These are phyloP conservation scores for Dryococelus australis DNA, from an alignment of 2,888 invertebrate species.

Conservation along the genomic window DNA sequence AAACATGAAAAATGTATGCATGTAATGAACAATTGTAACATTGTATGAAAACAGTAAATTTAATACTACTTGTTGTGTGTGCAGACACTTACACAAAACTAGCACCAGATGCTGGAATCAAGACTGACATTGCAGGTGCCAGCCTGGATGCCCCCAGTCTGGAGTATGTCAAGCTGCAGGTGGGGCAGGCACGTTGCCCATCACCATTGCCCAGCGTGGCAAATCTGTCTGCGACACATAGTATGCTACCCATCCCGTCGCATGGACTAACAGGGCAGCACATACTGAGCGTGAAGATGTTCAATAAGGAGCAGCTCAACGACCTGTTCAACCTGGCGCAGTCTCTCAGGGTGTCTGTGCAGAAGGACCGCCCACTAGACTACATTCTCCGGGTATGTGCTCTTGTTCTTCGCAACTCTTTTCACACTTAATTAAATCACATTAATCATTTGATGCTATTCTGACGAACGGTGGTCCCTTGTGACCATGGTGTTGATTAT, in stretches of 20 bases:
- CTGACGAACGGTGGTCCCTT: neutral
- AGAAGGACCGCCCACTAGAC: conserved; percentile 83
- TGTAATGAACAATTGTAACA: too few species aligned
- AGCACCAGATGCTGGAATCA: conserved; percentile 52
- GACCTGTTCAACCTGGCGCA: conserved; percentile 95
- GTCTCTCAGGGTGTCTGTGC: conserved; percentile 70
- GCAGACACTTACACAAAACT: conserved; percentile 62
- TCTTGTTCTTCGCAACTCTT: neutral
- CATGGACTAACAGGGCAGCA: conserved; percentile 75
- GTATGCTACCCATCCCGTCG: conserved; percentile 49
- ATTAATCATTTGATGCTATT: neutral
- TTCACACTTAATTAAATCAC: neutral
- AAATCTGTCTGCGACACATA: conserved; percentile 56
- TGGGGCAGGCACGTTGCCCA: conserved; percentile 47
- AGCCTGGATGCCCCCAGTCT: conserved; percentile 20
- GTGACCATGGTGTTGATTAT: neutral
- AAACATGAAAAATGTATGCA: too few species aligned
- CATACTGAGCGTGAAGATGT: conserved; percentile 84
- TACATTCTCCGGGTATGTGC: conserved; percentile 76
- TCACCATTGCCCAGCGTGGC: conserved; percentile 53
- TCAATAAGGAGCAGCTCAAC: conserved; percentile 88
- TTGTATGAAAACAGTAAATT: too few species aligned
- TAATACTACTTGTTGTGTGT: neutral
- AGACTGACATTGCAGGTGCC: neutral
- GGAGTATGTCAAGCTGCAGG: conserved; percentile 32